These are phyloP conservation scores for Nycticebus coucang DNA, from an alignment of 2,113 vertebrate species.

Conservation along the genomic window DNA sequence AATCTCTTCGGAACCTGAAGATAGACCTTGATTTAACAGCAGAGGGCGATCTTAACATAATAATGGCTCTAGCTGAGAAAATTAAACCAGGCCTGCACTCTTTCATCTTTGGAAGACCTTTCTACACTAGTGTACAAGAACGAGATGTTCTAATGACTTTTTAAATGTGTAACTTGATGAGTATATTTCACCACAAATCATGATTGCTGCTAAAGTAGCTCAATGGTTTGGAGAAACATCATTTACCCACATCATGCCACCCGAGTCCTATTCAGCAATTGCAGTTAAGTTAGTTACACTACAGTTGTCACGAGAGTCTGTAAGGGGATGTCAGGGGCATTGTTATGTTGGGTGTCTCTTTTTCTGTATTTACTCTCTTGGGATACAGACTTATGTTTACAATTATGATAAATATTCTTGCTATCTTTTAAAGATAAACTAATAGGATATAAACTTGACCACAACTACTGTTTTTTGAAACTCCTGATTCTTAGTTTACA, in stretches of 20 bases:
- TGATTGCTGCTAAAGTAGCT: not conserved
- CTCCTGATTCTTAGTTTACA: slow-evolving; percentile 65
- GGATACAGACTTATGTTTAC: slow-evolving; percentile 66
- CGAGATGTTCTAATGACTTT: slow-evolving; percentile 94
- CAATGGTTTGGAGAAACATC: not conserved
- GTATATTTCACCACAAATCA: not conserved
- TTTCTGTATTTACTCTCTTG: slow-evolving; percentile 22
- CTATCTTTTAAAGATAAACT: slow-evolving; percentile 57
- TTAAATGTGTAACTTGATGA: slow-evolving; percentile 78
- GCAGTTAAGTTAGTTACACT: slow-evolving; percentile 51
- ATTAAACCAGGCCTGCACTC: slow-evolving; percentile 96
- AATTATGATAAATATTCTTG: slow-evolving; percentile 55
- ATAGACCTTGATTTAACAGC: slow-evolving; percentile 93
- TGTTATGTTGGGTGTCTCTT: slow-evolving; percentile 30
- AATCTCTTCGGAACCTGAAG: slow-evolving; percentile 94
- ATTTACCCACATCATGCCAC: not conserved
- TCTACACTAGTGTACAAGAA: slow-evolving; percentile 96
- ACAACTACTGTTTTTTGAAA: slow-evolving; percentile 40
- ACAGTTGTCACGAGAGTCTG: not conserved
- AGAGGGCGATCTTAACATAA: slow-evolving; percentile 97
- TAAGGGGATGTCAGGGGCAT: not conserved
- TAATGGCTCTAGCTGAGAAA: slow-evolving; percentile 98
- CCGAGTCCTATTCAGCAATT: not conserved
- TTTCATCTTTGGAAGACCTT: slow-evolving; percentile 95
- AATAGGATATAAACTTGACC: slow-evolving; percentile 57